A percentile compares a stretch with the other conserved stretches of the same genome.
phyloP scores from a whole-genome alignment of 2,888 invertebrate species.

The Caenorhabditis afra region DNA sequence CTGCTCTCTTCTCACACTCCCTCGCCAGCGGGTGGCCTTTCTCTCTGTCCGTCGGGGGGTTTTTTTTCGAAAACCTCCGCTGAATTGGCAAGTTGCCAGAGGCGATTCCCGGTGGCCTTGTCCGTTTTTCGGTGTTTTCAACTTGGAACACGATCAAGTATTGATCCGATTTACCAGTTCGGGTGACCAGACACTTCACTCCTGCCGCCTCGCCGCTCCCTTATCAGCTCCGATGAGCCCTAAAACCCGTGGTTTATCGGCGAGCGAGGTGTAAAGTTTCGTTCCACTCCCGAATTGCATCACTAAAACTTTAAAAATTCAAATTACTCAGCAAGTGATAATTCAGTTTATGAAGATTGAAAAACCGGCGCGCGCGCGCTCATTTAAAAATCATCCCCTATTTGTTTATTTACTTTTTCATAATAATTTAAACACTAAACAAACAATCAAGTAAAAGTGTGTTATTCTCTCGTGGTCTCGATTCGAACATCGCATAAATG shows the following conservation, averaged over 20 bases:
- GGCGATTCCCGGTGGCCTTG: conserved; percentile 19
- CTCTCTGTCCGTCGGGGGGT: conserved; percentile 15
- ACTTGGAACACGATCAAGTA: background rate
- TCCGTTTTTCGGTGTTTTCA: background rate
- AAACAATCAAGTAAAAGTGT: conserved; percentile 1
- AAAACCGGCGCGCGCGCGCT: no score
- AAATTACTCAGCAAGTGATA: no score
- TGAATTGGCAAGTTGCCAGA: conserved; percentile 49
- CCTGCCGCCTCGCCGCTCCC: no score
- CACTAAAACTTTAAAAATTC: conserved; percentile 8
- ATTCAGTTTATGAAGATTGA: no score
- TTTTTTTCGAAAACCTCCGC: conserved; percentile 45
- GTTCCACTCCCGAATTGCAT: conserved; percentile 10
- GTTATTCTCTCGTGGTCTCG: background rate
- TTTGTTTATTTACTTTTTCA: conserved; percentile 14
- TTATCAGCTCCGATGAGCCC: no score
- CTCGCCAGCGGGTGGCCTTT: conserved; percentile 1
- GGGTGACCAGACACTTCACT: no score
- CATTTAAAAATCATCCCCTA: background rate
- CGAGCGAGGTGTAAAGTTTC: no score
- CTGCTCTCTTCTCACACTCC: conserved; percentile 1
- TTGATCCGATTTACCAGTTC: no score
- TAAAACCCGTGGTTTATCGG: no score
- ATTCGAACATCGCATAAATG: background rate
- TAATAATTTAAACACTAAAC: conserved; percentile 6